Evolutionary conservation across 53 echinoderm and acorn worm genomes (phyloP).

Genomic region (Hippasteria phrygiana): DNA sequence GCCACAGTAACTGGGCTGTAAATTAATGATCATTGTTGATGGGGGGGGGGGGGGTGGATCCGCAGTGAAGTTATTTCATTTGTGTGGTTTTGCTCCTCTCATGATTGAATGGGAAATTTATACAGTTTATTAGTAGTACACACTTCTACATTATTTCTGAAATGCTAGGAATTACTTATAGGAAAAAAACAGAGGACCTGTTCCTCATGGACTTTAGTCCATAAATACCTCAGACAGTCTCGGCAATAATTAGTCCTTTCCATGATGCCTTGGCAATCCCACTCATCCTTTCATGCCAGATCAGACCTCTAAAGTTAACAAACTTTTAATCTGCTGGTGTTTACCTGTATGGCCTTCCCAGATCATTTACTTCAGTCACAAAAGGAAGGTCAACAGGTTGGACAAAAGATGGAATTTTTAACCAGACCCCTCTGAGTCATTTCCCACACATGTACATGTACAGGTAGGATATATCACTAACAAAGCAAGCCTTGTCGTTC

Average conservation of each 20-base stretch:
- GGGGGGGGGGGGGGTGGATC: not conserved
- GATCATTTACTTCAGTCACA: not conserved
- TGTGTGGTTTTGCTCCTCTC: not conserved
- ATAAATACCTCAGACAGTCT: not conserved
- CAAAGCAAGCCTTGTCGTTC: not conserved
- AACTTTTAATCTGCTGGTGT: constrained; percentile 6
- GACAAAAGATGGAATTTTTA: constrained; percentile 8
- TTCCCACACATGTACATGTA: constrained; percentile 21
- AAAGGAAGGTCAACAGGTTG: not conserved
- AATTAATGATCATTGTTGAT: not conserved
- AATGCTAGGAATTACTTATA: too few relatives aligned
- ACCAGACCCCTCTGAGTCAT: not conserved
- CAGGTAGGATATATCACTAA: not conserved
- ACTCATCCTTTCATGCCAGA: not conserved
- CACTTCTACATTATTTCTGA: too few relatives aligned
- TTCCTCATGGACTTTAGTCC: not conserved
- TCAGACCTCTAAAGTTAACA: not conserved
- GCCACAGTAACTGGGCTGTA: not conserved
- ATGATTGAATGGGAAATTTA: too few relatives aligned
- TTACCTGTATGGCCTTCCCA: not conserved
- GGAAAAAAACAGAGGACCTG: too few relatives aligned
- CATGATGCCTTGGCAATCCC: not conserved
- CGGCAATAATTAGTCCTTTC: not conserved
- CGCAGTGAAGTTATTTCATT: not conserved
- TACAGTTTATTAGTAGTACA: too few relatives aligned